phyloP scores from a whole-genome alignment of 2,797 vertebrate genomes.

The Xenentodon cancila region DNA sequence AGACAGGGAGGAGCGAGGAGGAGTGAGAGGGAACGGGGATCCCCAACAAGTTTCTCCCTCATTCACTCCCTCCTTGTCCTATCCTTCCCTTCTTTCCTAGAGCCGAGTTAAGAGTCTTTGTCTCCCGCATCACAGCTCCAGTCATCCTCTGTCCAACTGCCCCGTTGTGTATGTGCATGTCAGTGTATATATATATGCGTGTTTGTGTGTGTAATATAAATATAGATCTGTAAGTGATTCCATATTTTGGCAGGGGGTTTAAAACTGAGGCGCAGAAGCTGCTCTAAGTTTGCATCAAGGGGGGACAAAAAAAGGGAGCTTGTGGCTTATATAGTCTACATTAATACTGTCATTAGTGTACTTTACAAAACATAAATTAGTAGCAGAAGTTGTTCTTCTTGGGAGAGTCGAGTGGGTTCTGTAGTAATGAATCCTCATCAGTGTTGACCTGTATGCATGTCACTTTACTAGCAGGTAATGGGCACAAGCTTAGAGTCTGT shows the following conservation, averaged over 20 bases:
- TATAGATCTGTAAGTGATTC: slow-evolving; percentile 67
- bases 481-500: slow-evolving; percentile 72
- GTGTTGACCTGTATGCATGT: slow-evolving; percentile 60
- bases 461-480: slow-evolving; percentile 62
- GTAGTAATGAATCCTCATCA: slow-evolving; percentile 56
- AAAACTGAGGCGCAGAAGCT: slow-evolving; percentile 71
- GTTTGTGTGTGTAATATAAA: slow-evolving; percentile 30
- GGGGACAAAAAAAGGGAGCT: slow-evolving; percentile 41
- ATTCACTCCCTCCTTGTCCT: slow-evolving; percentile 61
- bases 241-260: slow-evolving; percentile 53
- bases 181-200: slow-evolving; percentile 56
- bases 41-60: slow-evolving; percentile 49
- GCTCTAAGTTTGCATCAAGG: slow-evolving; percentile 60
- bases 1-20: slow-evolving; percentile 37
- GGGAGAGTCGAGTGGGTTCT: slow-evolving; percentile 61
- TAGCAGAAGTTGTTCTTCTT: slow-evolving; percentile 63
- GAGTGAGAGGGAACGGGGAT: slow-evolving; percentile 41
- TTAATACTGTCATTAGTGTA: slow-evolving; percentile 80
- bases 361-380: slow-evolving; percentile 81
- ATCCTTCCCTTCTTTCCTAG: slow-evolving; percentile 67
- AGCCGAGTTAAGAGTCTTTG: slow-evolving; percentile 80
- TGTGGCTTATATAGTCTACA: slow-evolving; percentile 65
- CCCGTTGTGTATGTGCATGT: slow-evolving; percentile 44
- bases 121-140: slow-evolving; percentile 74
- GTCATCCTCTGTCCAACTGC: slow-evolving; percentile 76